Base-by-base conservation (phyloP, 2,888 invertebrate genomes). In the Eupithecia exiguata region DNA sequence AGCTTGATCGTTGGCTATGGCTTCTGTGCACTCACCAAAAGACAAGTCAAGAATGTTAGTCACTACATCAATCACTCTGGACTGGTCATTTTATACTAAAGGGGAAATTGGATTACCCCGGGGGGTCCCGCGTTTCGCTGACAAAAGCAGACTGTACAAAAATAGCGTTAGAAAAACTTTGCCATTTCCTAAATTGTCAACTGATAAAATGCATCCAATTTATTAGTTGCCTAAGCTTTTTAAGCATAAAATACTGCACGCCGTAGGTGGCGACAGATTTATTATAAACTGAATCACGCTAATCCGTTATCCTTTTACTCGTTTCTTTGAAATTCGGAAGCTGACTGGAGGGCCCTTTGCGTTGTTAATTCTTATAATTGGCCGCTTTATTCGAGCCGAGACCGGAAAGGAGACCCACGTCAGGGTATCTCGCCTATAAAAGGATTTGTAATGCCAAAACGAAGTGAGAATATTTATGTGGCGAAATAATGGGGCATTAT, bases 241-340 rank as follows among this genome's bases (percentile, higher is more conserved):
- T 77, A 81, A 79, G 75, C 75, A 67, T 80, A 77, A 77, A 68
- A 70, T 78, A 69, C 74, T 77, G 81, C 84, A 83, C 84, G 78
- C 66, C 75, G 71, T 79, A 73, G 71, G 67, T 69, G 73, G 77
- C 79, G 79, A 72, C 74, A 82, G 83, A 73, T 77, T 82, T 77
- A 84, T 78, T 85, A 87, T 86, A 81, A 87, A 87, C 82, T 86
- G 85, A 89, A 92, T 92, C 87, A 88, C 86, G 83, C 80, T 92
- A 89, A 92, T 92, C 91, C 84, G 79, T 83, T 82, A 88, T 88
- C 88, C 88, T 87, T 86, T 86, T 86, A 85, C 75, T 78, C 53
- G 80, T 84, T 92, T 92, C 92, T 90, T 92, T 91, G 89, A 91
- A 92, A 90, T 88, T 91, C 92, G 92, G 93, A 92, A 94, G 94